phyloP scores from a whole-genome alignment of 2,888 invertebrate species.

The Drosophila maculinotata region DNA sequence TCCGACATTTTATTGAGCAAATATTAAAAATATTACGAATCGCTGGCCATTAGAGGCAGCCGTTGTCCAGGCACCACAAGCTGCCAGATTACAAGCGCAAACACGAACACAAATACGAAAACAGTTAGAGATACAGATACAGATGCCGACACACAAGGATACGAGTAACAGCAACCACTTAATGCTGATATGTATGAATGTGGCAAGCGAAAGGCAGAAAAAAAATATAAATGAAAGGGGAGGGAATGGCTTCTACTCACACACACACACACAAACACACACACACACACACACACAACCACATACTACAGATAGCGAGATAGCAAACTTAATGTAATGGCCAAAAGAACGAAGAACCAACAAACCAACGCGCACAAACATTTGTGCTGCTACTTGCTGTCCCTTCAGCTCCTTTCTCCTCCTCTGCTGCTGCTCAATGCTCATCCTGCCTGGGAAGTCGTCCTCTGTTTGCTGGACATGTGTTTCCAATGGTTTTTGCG shows the following conservation, averaged over 20 bases:
- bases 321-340: constrained; percentile 74
- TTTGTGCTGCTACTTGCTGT: constrained; percentile 46
- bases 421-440: constrained; percentile 14
- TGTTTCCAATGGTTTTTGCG: constrained; percentile 78
- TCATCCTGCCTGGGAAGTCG: constrained; percentile 24
- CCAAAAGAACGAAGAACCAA: constrained; percentile 62
- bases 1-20: constrained; percentile 80
- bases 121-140: constrained; percentile 13
- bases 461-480: constrained; percentile 68
- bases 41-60: constrained; percentile 76
- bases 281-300: no score
- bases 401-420: constrained; percentile 8
- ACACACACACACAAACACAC: constrained; percentile 6
- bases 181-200: constrained; percentile 68
- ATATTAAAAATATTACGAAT: constrained; percentile 81
- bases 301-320: no score
- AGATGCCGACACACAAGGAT: constrained; percentile 17
- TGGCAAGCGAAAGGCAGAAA: constrained; percentile 32
- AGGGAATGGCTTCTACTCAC: constrained; percentile 12
- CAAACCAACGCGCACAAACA: constrained; percentile 60
- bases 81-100: constrained; percentile 31
- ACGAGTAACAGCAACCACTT: constrained; percentile 58
- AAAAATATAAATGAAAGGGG: background rate
- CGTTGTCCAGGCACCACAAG: constrained; percentile 49
- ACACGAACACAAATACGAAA: constrained; percentile 21